phyloP scores from a whole-genome alignment of 2,797 vertebrate genomes.

The Rhynchonycteris naso region DNA sequence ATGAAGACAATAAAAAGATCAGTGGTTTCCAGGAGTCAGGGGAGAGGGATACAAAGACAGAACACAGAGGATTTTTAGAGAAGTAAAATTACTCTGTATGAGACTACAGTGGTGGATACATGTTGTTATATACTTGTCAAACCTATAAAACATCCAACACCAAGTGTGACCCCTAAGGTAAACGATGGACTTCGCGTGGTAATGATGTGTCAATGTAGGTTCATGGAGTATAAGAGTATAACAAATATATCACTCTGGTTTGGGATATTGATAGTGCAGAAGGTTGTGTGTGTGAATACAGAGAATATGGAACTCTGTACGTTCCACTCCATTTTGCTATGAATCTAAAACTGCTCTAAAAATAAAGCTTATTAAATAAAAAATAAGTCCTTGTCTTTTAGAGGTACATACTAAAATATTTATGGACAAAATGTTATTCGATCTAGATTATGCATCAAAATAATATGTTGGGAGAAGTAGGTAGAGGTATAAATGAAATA shows the following conservation, averaged over 20 bases:
- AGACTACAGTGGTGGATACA: not conserved
- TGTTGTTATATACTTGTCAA: not conserved
- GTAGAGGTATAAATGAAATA: not conserved
- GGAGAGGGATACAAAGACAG: not conserved
- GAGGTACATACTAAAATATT: constrained; percentile 37
- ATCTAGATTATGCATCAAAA: not conserved
- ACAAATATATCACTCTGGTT: not conserved
- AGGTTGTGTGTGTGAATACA: not conserved
- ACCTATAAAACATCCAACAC: not conserved
- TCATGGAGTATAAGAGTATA: not conserved
- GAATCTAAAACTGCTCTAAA: constrained; percentile 13
- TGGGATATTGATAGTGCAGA: not conserved
- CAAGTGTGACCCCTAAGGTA: not conserved
- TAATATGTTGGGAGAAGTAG: not conserved
- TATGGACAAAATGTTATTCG: not conserved
- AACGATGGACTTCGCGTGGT: not conserved
- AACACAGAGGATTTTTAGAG: not conserved
- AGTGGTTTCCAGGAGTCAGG: not conserved
- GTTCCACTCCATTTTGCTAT: not conserved
- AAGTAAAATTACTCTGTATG: not conserved
- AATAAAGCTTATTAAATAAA: not conserved
- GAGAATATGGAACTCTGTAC: not conserved
- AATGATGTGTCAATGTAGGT: not conserved
- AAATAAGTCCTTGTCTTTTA: constrained; percentile 1
- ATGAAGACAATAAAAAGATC: not conserved